A percentile compares a stretch with the other conserved stretches of the same genome.
phyloP scores from a whole-genome alignment of 2,113 vertebrate genomes.

The Phalacrocorax aristotelis region DNA sequence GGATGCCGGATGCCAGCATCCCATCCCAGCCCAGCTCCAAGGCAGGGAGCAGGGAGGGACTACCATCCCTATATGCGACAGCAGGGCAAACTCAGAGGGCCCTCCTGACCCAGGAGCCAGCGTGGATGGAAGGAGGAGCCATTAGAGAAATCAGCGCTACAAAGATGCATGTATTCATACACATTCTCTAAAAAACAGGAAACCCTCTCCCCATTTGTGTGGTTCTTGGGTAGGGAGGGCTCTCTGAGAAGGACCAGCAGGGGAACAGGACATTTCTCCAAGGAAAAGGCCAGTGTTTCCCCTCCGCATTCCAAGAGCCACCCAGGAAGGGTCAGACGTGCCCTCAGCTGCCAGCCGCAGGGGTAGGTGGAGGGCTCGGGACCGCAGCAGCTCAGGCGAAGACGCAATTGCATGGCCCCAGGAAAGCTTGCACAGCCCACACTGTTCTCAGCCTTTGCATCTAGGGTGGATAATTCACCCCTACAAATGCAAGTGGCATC shows the following conservation, averaged over 20 bases:
- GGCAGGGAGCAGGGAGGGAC: neutral
- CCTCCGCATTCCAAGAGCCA: neutral
- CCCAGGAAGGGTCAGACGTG: neutral
- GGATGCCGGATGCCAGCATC: neutral
- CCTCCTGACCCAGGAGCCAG: neutral
- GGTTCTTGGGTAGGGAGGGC: neutral
- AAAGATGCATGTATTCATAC: neutral
- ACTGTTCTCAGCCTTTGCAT: neutral
- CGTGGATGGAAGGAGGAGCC: neutral
- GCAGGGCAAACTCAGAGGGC: neutral
- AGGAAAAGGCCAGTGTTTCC: neutral
- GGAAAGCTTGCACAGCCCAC: neutral
- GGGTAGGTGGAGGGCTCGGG: neutral
- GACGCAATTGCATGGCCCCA: accelerated
- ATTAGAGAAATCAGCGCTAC: neutral
- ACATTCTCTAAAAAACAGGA: neutral
- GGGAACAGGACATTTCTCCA: neutral
- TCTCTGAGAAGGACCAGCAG: neutral
- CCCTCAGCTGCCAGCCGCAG: neutral
- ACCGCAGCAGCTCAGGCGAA: neutral
- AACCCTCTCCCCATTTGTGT: neutral
- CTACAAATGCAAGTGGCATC: neutral
- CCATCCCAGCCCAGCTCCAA: neutral
- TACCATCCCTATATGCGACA: accelerated
- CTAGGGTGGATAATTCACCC: neutral